Conservation (phyloP, 2,797 vertebrate species). For the Podargus strigoides region DNA sequence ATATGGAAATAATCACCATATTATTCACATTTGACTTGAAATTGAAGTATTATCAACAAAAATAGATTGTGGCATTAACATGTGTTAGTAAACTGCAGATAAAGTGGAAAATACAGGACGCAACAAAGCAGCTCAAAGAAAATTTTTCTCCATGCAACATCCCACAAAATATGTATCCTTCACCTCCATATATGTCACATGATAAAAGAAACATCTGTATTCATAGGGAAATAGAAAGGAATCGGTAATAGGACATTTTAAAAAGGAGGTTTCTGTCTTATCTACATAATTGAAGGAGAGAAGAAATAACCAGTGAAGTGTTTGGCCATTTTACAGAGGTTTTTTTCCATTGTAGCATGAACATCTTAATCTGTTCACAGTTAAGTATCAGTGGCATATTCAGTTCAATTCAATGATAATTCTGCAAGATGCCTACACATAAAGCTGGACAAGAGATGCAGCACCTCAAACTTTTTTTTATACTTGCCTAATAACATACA, state of each 20-base stretch:
- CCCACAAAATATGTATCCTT: not conserved
- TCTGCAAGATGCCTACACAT: constrained; percentile 7
- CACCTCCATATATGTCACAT: not conserved
- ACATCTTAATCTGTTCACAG: constrained; percentile 38
- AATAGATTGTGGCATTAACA: not conserved
- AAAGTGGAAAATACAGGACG: not conserved
- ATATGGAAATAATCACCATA: not conserved
- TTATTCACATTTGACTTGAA: not conserved
- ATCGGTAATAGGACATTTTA: not conserved
- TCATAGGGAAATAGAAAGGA: not conserved
- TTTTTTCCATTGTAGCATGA: not conserved
- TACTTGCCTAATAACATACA: not conserved
- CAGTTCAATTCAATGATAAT: not conserved
- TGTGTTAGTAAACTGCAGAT: not conserved
- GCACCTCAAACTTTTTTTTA: not conserved
- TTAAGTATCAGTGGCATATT: constrained; percentile 36
- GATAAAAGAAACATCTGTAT: not conserved
- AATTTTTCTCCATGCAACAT: not conserved
- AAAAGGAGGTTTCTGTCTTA: not conserved
- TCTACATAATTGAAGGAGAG: not conserved
- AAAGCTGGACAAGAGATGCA: not conserved
- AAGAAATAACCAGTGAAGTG: constrained; percentile 2
- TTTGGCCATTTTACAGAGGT: not conserved
- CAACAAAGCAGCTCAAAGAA: not conserved
- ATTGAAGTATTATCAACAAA: not conserved